Evolutionary conservation across 2,888 invertebrate species (phyloP), one percentile per base, ranked within the genome.

Genomic region (Ceramica pisi): DNA sequence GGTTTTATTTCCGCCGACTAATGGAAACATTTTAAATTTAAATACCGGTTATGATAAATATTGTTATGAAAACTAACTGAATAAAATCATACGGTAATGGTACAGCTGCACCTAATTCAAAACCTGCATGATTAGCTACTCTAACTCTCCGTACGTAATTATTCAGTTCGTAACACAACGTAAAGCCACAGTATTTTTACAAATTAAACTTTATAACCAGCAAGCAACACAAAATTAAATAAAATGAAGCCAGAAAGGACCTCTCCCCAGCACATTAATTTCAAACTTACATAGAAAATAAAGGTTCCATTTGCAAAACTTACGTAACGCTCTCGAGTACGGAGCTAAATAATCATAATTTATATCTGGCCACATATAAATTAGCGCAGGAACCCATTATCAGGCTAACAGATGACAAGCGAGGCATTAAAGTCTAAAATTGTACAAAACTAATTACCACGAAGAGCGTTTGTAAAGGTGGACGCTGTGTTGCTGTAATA

Each of bases 391-490:
- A 92, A 94, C 91, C 91, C 93, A 91, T 94, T 91, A 93, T 88
- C 86, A 85, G 83, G 86, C 85, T 86, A 71, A 77, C 88, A 89
- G 90, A 90, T 90, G 92, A 92, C 91, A 91, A 86, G 87, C 84
- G 81, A 86, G 87, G 89, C 91, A 91, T 92, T 93, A 91, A 89
- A 90, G 90, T 92, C 92, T 94, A 92, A 93, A 94, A 93, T 91
- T 92, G 92, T 92, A 91, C 92, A 83, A 89, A 89, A 91, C 92
- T 94, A 94, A 94, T 94, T 94, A 93, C 90, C 87, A 86, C 88
- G 84, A 89, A 90, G 89, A 88, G 73, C 72, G 75, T 84, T 86
- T 86, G 86, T 79, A 86, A 89, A 87, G 88, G 87, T 86, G 83
- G 78, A 72, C 67, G 78, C 78, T 50, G 12, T 64, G 65, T 69